phyloP scores from a whole-genome alignment of 2,888 invertebrate genomes.

The Hydrotaea cyrtoneurina region DNA sequence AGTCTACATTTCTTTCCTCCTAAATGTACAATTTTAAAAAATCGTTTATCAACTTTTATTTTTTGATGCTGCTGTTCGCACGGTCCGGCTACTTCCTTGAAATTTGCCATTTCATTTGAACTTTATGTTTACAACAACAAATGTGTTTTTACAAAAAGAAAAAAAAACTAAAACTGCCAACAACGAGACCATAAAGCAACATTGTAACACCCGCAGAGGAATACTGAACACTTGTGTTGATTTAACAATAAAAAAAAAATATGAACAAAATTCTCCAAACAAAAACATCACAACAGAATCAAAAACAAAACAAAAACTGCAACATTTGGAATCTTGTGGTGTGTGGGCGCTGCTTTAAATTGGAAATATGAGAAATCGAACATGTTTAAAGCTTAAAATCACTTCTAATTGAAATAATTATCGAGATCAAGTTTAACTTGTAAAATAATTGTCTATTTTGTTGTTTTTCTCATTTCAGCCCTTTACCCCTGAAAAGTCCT shows the following conservation, averaged over 20 bases:
- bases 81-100: not conserved
- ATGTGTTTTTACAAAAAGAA: not conserved
- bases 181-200: slow-evolving; percentile 25
- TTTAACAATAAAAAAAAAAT: slow-evolving; percentile 45
- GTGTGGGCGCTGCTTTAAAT: slow-evolving; percentile 37
- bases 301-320: slow-evolving; percentile 36
- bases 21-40: no score
- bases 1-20: no score
- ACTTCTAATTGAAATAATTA: not conserved
- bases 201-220: slow-evolving; percentile 23
- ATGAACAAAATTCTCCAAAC: slow-evolving; percentile 1
- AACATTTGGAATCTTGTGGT: not conserved
- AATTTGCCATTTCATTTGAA: slow-evolving; percentile 42
- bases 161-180: no score
- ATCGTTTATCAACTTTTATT: no score
- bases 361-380: slow-evolving; percentile 46
- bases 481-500: slow-evolving; percentile 76
- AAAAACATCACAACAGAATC: no score
- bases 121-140: slow-evolving; percentile 4
- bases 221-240: slow-evolving; percentile 60
- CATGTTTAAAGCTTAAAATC: slow-evolving; percentile 12
- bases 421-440: not conserved
- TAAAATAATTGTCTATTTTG: not conserved
- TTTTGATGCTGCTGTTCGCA: slow-evolving; percentile 24
- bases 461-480: slow-evolving; percentile 64